These are phyloP conservation scores for Megathymus violae DNA, from an alignment of 1,140 invertebrate genomes.

Conservation along the genomic window DNA sequence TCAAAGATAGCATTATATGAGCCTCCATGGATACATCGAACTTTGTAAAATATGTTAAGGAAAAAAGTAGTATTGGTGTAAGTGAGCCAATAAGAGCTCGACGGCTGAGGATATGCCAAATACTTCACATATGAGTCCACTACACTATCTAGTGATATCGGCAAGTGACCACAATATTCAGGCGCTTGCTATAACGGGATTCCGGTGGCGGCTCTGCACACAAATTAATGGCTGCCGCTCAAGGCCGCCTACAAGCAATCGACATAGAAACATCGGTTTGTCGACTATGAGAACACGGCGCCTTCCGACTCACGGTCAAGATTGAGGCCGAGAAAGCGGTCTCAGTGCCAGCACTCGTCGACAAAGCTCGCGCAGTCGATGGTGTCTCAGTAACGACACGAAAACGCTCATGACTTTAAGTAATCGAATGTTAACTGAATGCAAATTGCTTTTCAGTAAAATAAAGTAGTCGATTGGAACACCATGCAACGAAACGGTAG, in stretches of 20 bases:
- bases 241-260: slow-evolving; percentile 80
- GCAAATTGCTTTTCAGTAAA: slow-evolving; percentile 49
- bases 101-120: slow-evolving; percentile 37
- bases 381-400: slow-evolving; percentile 40
- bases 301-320: slow-evolving; percentile 59
- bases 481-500: slow-evolving; percentile 17
- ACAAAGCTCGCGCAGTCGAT: slow-evolving; percentile 40
- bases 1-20: too few relatives aligned
- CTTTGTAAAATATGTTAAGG: not conserved
- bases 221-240: slow-evolving; percentile 78
- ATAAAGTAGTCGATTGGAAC: slow-evolving; percentile 40
- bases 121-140: slow-evolving; percentile 40
- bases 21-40: not conserved
- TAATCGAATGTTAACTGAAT: slow-evolving; percentile 50
- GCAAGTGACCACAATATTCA: slow-evolving; percentile 64
- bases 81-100: slow-evolving; percentile 29
- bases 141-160: slow-evolving; percentile 51
- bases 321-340: slow-evolving; percentile 76
- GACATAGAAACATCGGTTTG: slow-evolving; percentile 80
- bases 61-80: slow-evolving; percentile 6
- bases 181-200: slow-evolving; percentile 71
- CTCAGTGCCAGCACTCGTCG: slow-evolving; percentile 46
- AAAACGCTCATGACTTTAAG: slow-evolving; percentile 48
- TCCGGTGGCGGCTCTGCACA: slow-evolving; percentile 69
- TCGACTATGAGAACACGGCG: slow-evolving; percentile 73